Percentiles rank a stretch among this genome's conserved stretches.
These are phyloP conservation scores for Morpho helenor DNA, from an alignment of 2,888 invertebrate species.

Conservation along the genomic window DNA sequence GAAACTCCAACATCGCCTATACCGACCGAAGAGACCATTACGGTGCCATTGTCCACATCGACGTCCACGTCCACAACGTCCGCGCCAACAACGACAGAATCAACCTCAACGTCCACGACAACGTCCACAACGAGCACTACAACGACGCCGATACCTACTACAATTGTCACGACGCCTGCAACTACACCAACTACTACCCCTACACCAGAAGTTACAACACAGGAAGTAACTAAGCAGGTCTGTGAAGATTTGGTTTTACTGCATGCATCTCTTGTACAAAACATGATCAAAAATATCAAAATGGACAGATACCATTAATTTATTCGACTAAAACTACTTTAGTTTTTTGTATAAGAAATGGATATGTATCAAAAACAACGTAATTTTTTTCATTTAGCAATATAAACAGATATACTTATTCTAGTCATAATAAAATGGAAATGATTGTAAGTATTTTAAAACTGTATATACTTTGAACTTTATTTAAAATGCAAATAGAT, in stretches of 20 bases:
- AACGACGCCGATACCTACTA: conserved; percentile 32
- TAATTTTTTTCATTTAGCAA: too few relatives aligned
- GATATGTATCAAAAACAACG: too few relatives aligned
- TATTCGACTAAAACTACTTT: too few relatives aligned
- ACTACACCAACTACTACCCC: conserved; percentile 44
- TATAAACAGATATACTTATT: too few relatives aligned
- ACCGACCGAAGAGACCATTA: conserved; percentile 39
- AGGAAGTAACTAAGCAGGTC: conserved; percentile 65
- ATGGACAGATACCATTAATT: too few relatives aligned
- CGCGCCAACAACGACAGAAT: conserved; percentile 27
- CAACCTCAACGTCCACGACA: conserved; percentile 32
- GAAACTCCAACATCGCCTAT: conserved; percentile 43
- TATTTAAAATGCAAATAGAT: neutral
- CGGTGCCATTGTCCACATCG: conserved; percentile 30
- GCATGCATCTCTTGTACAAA: conserved; percentile 9
- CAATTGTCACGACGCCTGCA: conserved; percentile 29
- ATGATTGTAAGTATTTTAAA: conserved; percentile 2
- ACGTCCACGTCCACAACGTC: conserved; percentile 33
- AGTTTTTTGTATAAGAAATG: too few relatives aligned
- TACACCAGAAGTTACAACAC: conserved; percentile 50
- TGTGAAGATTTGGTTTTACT: conserved; percentile 27
- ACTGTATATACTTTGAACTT: conserved; percentile 1
- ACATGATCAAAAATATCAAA: neutral
- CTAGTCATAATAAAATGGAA: neutral
- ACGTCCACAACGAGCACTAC: conserved; percentile 38